These are phyloP conservation scores for Thalassaphorura encarpata DNA, from an alignment of 1,140 invertebrate species.

Conservation along the genomic window DNA sequence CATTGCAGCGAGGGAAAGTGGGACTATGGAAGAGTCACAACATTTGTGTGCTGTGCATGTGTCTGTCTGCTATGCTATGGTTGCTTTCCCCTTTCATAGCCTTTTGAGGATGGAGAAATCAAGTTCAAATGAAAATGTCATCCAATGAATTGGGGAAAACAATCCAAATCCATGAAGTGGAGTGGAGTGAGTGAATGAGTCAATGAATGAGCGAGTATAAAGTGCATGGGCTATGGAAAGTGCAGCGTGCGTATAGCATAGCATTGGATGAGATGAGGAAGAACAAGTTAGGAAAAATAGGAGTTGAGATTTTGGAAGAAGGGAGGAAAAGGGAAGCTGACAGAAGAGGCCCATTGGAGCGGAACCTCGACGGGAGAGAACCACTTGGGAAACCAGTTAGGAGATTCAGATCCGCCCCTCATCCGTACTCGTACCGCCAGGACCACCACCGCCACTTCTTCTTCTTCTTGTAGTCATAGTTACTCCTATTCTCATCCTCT, in stretches of 20 bases:
- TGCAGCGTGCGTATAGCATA: too few species aligned
- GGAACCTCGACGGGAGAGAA: constrained; percentile 7
- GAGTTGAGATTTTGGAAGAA: background rate
- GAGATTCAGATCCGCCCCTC: background rate
- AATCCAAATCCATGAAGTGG: too few species aligned
- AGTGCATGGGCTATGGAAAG: background rate
- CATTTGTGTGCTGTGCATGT: too few species aligned
- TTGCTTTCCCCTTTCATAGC: too few species aligned
- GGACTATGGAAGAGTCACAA: too few species aligned
- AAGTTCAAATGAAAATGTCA: background rate
- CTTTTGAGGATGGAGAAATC: background rate
- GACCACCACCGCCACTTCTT: background rate
- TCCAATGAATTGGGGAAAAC: constrained; percentile 10
- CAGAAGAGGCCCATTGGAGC: constrained; percentile 9
- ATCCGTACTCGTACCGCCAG: background rate
- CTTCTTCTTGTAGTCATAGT: background rate
- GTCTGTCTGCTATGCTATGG: too few species aligned
- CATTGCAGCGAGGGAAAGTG: too few species aligned
- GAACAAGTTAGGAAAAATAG: background rate
- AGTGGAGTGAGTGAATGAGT: background rate
- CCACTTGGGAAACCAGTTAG: constrained; percentile 5
- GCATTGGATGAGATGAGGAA: background rate
- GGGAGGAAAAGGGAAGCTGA: constrained; percentile 8
- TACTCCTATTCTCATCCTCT: background rate
- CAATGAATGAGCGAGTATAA: background rate